Evolutionary conservation across 2,797 vertebrate species (phyloP).

Genomic region (Sebastes cheni): DNA sequence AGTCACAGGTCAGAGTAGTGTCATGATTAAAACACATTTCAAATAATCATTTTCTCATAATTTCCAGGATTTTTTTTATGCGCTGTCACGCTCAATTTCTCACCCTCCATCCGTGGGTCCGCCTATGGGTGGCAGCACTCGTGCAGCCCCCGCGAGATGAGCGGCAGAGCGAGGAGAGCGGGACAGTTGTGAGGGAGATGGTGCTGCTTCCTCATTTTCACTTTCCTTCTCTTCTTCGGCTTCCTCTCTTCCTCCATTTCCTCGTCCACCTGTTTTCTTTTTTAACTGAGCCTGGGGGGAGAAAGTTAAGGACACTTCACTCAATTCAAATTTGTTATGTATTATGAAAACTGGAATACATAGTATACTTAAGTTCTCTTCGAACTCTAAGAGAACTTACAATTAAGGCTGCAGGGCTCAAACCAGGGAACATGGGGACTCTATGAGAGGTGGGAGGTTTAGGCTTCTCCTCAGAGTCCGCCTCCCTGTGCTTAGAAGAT

Average conservation of each 20-base stretch:
- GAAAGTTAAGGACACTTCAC: slow-evolving; percentile 5
- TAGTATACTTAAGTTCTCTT: background rate
- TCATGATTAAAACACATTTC: background rate
- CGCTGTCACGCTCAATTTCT: slow-evolving; percentile 6
- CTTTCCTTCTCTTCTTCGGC: slow-evolving; percentile 71
- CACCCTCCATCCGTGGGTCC: slow-evolving; percentile 82
- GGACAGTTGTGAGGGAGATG: slow-evolving; percentile 67
- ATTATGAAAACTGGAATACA: background rate
- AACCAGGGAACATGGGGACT: slow-evolving; percentile 84
- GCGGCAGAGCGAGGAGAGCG: slow-evolving; percentile 77
- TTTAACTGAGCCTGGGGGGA: slow-evolving; percentile 85
- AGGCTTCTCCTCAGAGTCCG: slow-evolving; percentile 69
- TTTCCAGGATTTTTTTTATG: background rate
- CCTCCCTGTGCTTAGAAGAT: slow-evolving; percentile 29
- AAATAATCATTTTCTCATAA: background rate
- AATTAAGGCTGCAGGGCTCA: slow-evolving; percentile 85
- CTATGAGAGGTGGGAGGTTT: slow-evolving; percentile 73
- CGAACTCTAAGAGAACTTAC: slow-evolving; percentile 68
- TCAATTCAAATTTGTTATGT: background rate
- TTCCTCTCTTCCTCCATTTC: slow-evolving; percentile 47
- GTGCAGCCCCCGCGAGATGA: slow-evolving; percentile 74
- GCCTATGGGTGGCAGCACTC: slow-evolving; percentile 82
- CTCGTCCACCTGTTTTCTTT: slow-evolving; percentile 67
- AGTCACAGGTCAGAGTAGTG: background rate
- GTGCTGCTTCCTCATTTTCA: slow-evolving; percentile 52